Percentiles rank a stretch among this genome's conserved stretches.
These are phyloP conservation scores for Onthophagus taurus DNA, from an alignment of 1,140 invertebrate species.

Conservation along the genomic window DNA sequence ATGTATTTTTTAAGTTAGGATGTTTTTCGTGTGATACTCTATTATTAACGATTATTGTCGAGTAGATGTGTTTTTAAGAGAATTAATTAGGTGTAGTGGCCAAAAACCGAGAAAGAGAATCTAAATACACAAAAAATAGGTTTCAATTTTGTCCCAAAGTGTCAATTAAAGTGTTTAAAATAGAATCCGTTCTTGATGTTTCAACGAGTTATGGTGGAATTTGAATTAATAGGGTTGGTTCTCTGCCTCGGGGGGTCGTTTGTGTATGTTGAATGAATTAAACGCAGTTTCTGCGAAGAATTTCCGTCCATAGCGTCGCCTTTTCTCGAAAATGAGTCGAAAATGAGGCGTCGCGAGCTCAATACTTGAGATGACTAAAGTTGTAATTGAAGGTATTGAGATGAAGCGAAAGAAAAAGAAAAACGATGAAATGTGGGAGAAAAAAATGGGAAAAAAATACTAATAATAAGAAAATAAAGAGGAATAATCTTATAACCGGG, in stretches of 20 bases:
- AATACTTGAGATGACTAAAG: conserved; percentile 25
- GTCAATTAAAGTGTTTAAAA: not conserved
- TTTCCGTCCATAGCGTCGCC: conserved; percentile 38
- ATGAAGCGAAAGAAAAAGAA: too few relatives aligned
- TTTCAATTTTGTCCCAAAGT: not conserved
- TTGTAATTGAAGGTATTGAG: conserved; percentile 30
- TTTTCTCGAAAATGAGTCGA: conserved; percentile 1
- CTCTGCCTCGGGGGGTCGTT: not conserved
- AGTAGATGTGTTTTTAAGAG: too few relatives aligned
- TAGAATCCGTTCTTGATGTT: not conserved
- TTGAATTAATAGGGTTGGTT: not conserved
- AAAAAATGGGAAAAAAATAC: conserved; percentile 26
- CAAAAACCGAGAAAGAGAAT: not conserved
- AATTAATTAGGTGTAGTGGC: too few relatives aligned
- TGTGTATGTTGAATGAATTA: conserved; percentile 5
- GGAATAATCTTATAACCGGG: conserved; percentile 21
- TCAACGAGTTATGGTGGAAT: not conserved
- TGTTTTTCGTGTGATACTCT: too few relatives aligned
- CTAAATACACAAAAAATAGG: conserved; percentile 1
- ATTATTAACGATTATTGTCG: too few relatives aligned
- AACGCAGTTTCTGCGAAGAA: conserved; percentile 31
- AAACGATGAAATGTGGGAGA: too few relatives aligned
- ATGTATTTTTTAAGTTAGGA: too few relatives aligned
- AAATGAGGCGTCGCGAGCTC: not conserved
- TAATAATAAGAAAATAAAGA: not conserved